Base-by-base conservation (phyloP, 2,113 vertebrate species). In the Podilymbus podiceps region DNA sequence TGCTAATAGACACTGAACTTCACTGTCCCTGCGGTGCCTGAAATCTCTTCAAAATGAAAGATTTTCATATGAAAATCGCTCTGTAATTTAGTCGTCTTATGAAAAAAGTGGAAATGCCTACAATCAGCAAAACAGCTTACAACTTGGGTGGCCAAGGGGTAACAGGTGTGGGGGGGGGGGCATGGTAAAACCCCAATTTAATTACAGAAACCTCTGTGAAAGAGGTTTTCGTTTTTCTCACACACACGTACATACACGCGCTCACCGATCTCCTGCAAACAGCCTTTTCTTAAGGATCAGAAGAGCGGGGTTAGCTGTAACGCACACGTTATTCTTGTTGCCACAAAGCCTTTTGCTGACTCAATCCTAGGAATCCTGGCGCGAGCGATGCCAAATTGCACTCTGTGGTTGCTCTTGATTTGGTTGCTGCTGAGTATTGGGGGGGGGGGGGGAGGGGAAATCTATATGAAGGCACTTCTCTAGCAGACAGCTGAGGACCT, bases 161-260 rank as follows among this genome's bases (percentile, higher is more conserved):
- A 92, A 85, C 94, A 95, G 92, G 90, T 88, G 88, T 86, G 89
- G 64, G 91, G 88, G 88, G 89, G 64, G 91, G 90, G 84, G 84
- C 85, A 59, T 6, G 42, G 82, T 76, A 47, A 88, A 95, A 95
- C 84, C 88, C 64, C 72, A 25, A 13, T 31, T 64, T 93, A 93
- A 88, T 95, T 93, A 88, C 38, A 88, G 88, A 38, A 92, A 12
- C 73, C 63, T 85, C 80, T 89, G 74, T 72, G 40, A 64, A 47
- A 77, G 69, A 49, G 47, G 40, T 46, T 88, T 84, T 83, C 53
- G 68, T 35, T 38, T 68, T 74, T 35, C 86, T 88, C 68, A 18
- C 64, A 2, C 52, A 2, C 86, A 92, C 38, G 5, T 74, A 77
- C 3, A 0, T 91, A 40, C 87, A 78, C 11, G 93, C 11, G 62